phyloP scores from a whole-genome alignment of 1,140 invertebrate species.

The Notospermus geniculatus region DNA sequence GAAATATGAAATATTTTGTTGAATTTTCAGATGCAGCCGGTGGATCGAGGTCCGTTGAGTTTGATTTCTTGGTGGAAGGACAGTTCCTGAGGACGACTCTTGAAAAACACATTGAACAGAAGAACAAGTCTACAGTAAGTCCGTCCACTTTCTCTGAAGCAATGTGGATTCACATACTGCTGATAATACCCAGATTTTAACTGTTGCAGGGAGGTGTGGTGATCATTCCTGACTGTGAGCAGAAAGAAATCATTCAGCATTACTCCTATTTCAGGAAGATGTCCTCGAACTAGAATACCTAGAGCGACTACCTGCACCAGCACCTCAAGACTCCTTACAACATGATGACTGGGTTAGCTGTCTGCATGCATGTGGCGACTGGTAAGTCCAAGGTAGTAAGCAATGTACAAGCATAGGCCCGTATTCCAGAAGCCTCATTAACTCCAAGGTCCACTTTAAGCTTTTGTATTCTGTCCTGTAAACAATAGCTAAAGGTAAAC shows the following conservation, averaged over 20 bases:
- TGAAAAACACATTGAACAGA: slow-evolving; percentile 44
- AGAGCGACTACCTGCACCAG: slow-evolving; percentile 80
- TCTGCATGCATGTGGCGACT: slow-evolving; percentile 66
- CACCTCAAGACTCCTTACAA: slow-evolving; percentile 83
- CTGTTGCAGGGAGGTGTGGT: too few relatives aligned
- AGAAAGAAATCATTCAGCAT: too few relatives aligned
- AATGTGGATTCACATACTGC: too few relatives aligned
- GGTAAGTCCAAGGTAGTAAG: slow-evolving; percentile 65
- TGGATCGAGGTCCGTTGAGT: slow-evolving; percentile 64
- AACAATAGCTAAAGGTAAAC: too few relatives aligned
- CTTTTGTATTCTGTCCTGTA: too few relatives aligned
- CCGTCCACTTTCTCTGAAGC: too few relatives aligned
- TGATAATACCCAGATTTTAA: too few relatives aligned
- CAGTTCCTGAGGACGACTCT: slow-evolving; percentile 74
- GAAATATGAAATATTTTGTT: slow-evolving; percentile 10
- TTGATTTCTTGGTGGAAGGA: slow-evolving; percentile 83
- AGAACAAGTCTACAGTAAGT: slow-evolving; percentile 50
- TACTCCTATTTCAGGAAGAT: slow-evolving; percentile 45
- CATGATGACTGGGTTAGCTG: slow-evolving; percentile 96
- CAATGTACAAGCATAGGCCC: too few relatives aligned
- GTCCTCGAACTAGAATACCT: slow-evolving; percentile 87
- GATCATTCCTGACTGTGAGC: too few relatives aligned
- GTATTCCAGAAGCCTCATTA: too few relatives aligned
- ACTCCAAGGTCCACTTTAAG: too few relatives aligned
- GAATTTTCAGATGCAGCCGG: slow-evolving; percentile 21